Conservation (phyloP, 2,888 invertebrate genomes). For the Xiphydria camelus region DNA sequence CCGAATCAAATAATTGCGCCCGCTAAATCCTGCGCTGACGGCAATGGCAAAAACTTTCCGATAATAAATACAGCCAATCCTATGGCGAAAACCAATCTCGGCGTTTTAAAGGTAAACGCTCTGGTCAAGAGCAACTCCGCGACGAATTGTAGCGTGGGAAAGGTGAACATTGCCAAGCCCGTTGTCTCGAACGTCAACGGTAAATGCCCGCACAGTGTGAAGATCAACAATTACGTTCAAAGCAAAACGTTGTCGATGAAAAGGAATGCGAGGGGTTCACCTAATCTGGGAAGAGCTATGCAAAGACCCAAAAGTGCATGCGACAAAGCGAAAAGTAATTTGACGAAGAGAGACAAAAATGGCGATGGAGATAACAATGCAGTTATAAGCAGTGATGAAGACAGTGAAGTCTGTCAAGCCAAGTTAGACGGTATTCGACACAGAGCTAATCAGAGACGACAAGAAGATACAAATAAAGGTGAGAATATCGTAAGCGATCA, state of each 20-base stretch:
- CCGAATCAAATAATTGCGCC: conserved; percentile 47
- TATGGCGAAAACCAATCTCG: conserved; percentile 41
- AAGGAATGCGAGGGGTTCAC: conserved; percentile 41
- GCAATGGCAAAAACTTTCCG: conserved; percentile 42
- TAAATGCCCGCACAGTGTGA: conserved; percentile 48
- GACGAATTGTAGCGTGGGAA: conserved; percentile 40
- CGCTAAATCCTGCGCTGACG: conserved; percentile 36
- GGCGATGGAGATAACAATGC: conserved; percentile 32
- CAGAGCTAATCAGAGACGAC: conserved; percentile 63
- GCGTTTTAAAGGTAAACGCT: conserved; percentile 39
- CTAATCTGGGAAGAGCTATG: conserved; percentile 42
- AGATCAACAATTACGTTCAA: conserved; percentile 53
- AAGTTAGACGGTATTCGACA: conserved; percentile 70
- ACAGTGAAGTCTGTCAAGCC: conserved; percentile 69
- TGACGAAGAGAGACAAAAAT: conserved; percentile 19
- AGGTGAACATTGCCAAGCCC: conserved; percentile 46
- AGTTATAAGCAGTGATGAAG: conserved; percentile 61
- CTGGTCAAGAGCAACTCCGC: conserved; percentile 46
- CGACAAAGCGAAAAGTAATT: conserved; percentile 34
- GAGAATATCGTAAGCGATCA: no score
- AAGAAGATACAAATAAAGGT: conserved; percentile 50
- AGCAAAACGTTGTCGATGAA: conserved; percentile 45
- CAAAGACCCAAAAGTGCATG: conserved; percentile 37
- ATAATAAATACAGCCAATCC: conserved; percentile 47
- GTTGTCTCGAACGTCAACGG: conserved; percentile 38